Evolutionary conservation across 2,113 vertebrate species (phyloP), one percentile per base, ranked within the genome.

Genomic region (Synchiropus splendidus): DNA sequence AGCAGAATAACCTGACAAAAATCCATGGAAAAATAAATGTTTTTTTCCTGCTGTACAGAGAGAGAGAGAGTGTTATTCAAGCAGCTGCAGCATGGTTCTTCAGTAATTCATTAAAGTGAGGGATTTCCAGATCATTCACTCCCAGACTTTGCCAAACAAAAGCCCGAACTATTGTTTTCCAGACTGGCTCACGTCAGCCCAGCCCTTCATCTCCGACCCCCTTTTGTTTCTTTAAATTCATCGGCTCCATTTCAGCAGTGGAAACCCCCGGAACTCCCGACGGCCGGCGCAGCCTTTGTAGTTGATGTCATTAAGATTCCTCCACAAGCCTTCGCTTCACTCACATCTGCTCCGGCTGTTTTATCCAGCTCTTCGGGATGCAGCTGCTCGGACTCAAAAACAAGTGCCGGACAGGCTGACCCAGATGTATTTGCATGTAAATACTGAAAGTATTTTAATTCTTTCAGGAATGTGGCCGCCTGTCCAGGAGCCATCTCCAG

Each of bases 391-490:
- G 21, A 8, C 4, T 8, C 21, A 8, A 18, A 33, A 18, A 13
- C 9, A 8, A 46, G 33, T 18, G 10, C 2, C 6, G 13, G 34
- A 11, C 21, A 36, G 36, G 36, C 18, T 4, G 27, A 16, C 15
- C 35, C 48, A 44, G 14, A 42, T 34, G 46, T 4, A 4, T 18
- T 30, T 31, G 36, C 44, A 44, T 41, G 44, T 36, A 49, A 61
- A 54, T 36, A 44, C 18, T 21, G 16, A 42, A 37, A 45, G 48
- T 12, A 42, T 30, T 16, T 39, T 39, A 34, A 45, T 37, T 15
- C 43, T 44, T 35, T 31, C 2, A 58, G 45, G 54, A 49, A 64
- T 35, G 54, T 37, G 49, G 40, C 45, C 45, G 14, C 9, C 10
- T 16, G 32, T 32, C 46, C 38, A 58, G 31, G 46, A 45, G 48